Base-by-base conservation (phyloP, 2,888 invertebrate genomes). In the Aquatica leii region DNA sequence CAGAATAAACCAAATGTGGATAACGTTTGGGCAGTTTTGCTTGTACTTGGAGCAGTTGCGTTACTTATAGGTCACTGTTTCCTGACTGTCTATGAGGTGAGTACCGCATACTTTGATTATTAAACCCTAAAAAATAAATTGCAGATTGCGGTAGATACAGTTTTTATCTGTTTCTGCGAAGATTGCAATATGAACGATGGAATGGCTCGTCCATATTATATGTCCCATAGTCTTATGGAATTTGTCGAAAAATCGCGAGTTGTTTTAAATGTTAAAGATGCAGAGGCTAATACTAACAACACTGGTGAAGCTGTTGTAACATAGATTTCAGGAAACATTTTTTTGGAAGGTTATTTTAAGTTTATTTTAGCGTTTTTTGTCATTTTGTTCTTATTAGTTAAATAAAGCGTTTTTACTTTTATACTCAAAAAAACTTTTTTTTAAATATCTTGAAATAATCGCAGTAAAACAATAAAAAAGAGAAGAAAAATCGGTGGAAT, bases 11-110 rank as follows among this genome's bases (percentile, higher is more conserved):
- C 83, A 58, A 86, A 85, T 3, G 72, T 89, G 1, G 83, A 85
- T 51, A 85, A 88, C 73, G 80, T 84, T 12, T 87, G 87, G 85
- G 83, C 90, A 43, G 89, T 90, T 2, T 81, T 91, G 12, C 73
- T 85, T 3, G 73, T 91, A 1, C 86, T 84, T 20, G 88, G 85
- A 57, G 71, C 89, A n/a, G 88, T 90, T 73, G 86, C 90, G 1
- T 90, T 86, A 75, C 82, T 90, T 62, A 86, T 90, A 24, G 85
- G 90, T 1, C 89, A 91, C 75, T 88, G 89, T 74, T 90, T 91
- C 75, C 84, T 91, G 65, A 88, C 89, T 5, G 86, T 91, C 4
- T 56, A 57, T 40, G 53, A 65, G 35, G 59, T 60, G 48, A 35
- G 15, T 14, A 49, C 18, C 35, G 1, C 20, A 21, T 8, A 6